Percentiles rank a stretch among this genome's conserved stretches.
These are phyloP conservation scores for Nerophis ophidion DNA, from an alignment of 2,113 vertebrate genomes.

Conservation along the genomic window DNA sequence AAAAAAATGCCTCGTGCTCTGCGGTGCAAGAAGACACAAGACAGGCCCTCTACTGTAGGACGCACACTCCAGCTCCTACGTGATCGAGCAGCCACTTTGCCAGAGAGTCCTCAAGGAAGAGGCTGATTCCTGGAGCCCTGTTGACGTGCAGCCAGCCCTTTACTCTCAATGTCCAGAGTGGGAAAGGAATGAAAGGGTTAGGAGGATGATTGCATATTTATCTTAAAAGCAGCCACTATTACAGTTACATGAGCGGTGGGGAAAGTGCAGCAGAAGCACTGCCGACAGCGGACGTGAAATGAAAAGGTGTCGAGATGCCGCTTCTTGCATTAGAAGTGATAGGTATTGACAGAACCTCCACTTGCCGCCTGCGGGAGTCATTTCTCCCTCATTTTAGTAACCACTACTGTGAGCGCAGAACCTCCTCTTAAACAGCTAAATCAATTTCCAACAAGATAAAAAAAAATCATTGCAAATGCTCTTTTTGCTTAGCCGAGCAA, in stretches of 20 bases:
- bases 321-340: constrained; percentile 5
- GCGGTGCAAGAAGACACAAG: constrained; percentile 17
- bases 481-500: background rate
- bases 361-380: constrained; percentile 6
- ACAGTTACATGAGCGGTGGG: background rate
- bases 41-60: constrained; percentile 29
- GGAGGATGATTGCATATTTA: background rate
- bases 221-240: constrained; percentile 1
- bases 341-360: constrained; percentile 17
- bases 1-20: constrained; percentile 15
- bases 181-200: constrained; percentile 10
- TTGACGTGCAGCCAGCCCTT: constrained; percentile 21
- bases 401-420: background rate
- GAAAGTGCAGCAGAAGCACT: constrained; percentile 4
- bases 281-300: constrained; percentile 1
- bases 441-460: background rate
- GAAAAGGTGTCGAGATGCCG: background rate
- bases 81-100: constrained; percentile 35
- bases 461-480: constrained; percentile 5
- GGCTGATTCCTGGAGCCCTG: constrained; percentile 20
- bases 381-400: constrained; percentile 5
- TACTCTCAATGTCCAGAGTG: constrained; percentile 12
- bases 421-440: background rate
- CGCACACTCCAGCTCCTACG: constrained; percentile 26
- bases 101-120: constrained; percentile 46